These are phyloP conservation scores for Colletes collaris DNA, from an alignment of 2,888 invertebrate species.

Conservation along the genomic window DNA sequence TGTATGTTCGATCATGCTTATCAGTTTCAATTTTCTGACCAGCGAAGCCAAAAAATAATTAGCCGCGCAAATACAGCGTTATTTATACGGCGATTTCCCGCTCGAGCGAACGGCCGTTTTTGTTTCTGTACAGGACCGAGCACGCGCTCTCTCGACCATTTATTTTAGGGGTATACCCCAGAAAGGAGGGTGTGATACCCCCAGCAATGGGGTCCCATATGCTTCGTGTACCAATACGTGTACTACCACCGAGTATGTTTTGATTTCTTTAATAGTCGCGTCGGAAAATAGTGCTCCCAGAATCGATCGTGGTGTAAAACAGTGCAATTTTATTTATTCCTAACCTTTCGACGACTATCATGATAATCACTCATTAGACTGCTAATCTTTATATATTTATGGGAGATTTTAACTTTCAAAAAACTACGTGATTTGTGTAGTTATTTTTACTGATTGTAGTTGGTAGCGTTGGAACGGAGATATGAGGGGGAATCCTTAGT, in stretches of 20 bases:
- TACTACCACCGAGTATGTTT: conserved; percentile 78
- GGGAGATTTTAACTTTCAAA: too few species aligned
- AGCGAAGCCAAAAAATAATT: conserved; percentile 79
- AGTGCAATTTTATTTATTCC: conserved; percentile 35
- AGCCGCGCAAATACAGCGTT: conserved; percentile 78
- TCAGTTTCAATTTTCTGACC: conserved; percentile 71
- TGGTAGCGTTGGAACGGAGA: too few species aligned
- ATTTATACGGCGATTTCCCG: conserved; percentile 80
- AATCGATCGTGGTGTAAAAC: conserved; percentile 51
- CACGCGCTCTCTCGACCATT: conserved; percentile 77
- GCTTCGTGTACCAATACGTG: conserved; percentile 72
- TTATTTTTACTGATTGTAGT: too few species aligned
- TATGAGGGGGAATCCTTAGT: too few species aligned
- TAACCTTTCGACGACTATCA: background rate
- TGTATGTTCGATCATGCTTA: conserved; percentile 26
- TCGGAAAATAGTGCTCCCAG: conserved; percentile 67
- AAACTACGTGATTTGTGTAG: too few species aligned
- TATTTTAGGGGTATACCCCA: conserved; percentile 78
- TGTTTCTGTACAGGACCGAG: conserved; percentile 63
- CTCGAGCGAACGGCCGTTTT: conserved; percentile 74
- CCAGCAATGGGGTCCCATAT: conserved; percentile 79
- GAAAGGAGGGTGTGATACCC: conserved; percentile 76
- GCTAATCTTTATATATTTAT: background rate
- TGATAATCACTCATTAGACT: too few species aligned
- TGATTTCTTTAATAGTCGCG: conserved; percentile 81